phyloP scores from a whole-genome alignment of 2,888 invertebrate species.

The Lepeophtheirus nordmannii region DNA sequence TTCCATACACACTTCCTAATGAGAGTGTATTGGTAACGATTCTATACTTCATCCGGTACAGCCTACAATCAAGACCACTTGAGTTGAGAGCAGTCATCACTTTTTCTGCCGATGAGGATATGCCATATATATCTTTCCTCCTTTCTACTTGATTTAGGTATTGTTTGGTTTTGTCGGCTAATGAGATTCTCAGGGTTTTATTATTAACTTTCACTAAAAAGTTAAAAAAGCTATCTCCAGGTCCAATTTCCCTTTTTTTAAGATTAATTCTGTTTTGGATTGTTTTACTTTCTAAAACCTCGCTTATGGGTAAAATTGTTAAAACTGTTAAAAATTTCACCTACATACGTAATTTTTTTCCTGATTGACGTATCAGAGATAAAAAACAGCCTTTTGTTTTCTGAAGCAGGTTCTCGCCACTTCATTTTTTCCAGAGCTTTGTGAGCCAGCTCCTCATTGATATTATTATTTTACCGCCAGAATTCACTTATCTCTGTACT shows the following conservation, averaged over 20 bases:
- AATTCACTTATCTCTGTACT: not conserved
- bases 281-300: not conserved
- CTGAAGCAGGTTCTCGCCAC: not conserved
- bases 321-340: not conserved
- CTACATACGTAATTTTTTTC: not conserved
- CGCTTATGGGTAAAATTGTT: not conserved
- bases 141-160: not conserved
- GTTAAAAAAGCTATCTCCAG: not conserved
- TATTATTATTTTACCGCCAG: not conserved
- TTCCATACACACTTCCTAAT: not conserved
- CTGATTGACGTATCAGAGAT: not conserved
- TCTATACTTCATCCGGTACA: not conserved
- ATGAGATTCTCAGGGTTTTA: not conserved
- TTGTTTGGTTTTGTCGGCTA: not conserved
- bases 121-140: slow-evolving; percentile 1
- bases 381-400: not conserved
- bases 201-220: not conserved
- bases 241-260: not conserved
- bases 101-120: not conserved
- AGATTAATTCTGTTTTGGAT: not conserved
- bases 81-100: not conserved
- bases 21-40: not conserved
- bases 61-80: not conserved
- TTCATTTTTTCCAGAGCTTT: not conserved
- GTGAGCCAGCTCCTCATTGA: not conserved